A percentile compares a stretch with the other conserved stretches of the same genome.
These are phyloP conservation scores for Alligator sinensis DNA, from an alignment of 2,113 vertebrate genomes.

Conservation along the genomic window DNA sequence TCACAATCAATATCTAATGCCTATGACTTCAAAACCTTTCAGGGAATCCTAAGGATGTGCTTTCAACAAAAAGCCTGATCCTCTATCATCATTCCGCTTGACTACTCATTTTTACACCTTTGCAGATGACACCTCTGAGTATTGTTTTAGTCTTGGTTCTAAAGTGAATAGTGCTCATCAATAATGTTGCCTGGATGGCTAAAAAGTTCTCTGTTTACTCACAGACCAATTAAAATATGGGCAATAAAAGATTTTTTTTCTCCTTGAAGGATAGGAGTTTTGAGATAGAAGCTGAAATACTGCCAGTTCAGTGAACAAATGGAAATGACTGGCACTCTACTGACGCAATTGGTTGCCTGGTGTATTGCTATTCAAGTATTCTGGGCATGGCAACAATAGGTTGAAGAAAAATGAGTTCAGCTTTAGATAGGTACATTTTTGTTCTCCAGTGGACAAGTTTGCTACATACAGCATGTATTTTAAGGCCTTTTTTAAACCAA, in stretches of 20 bases:
- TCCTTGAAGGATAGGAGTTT: slow-evolving; percentile 4
- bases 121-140: slow-evolving; percentile 18
- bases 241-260: neutral
- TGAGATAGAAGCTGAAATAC: neutral
- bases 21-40: neutral
- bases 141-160: slow-evolving; percentile 10
- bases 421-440: neutral
- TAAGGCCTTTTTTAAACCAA: neutral
- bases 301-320: neutral
- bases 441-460: accelerated
- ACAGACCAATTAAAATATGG: slow-evolving; percentile 50
- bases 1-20: neutral
- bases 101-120: neutral
- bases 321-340: neutral
- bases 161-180: slow-evolving; percentile 20
- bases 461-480: neutral
- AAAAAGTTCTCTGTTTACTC: neutral
- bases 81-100: neutral
- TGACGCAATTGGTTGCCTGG: neutral
- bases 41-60: neutral
- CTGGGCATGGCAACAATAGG: neutral
- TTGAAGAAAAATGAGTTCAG: neutral
- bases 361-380: neutral
- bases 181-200: slow-evolving; percentile 1
- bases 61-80: neutral